Base-by-base conservation (phyloP, 2,113 vertebrate genomes). In the Rhynchopsitta pachyrhyncha region DNA sequence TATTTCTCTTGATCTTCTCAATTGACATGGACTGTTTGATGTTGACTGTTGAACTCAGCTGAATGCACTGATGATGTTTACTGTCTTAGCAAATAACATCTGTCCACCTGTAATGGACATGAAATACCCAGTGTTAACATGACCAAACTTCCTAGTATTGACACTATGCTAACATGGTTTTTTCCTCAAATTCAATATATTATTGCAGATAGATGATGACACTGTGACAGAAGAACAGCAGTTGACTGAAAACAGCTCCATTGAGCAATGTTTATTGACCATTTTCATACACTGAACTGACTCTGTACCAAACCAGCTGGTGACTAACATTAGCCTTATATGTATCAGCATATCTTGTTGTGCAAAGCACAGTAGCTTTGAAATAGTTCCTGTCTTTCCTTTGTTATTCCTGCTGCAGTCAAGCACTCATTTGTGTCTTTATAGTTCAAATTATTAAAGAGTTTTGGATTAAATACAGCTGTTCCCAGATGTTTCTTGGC, bases 381-480 rank as follows among this genome's bases (percentile, higher is more conserved):
- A 97, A 69, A 90, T 96, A 91, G 86, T 88, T 94, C 87, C 89
- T 95, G 76, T 96, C 88, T 96, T 97, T 93, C 46, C 15, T 95
- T 83, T 52, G 93, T 95, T 97, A 88, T 86, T 75, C 95, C 90
- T 91, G 66, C 83, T 95, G 53, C 86, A 85, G 81, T 93, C 96
- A 83, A 93, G 81, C 85, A 96, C 92, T 97, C 93, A 96, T 88
- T 85, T 80, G 81, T 91, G 84, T 97, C 84, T 97, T 92, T 95
- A 59, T 88, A 94, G 68, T 88, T 89, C 42, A 88, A 96, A 95
- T 66, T 89, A 98, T 97, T 98, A 97, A 98, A 97, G 79, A 82
- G 71, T 63, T 86, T 57, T 90, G 66, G 87, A 97, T 96, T 82
- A 85, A 97, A 81, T 97, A 97, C 68, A 74, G 37, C n/a, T 90